Conservation (phyloP, 2,888 invertebrate species). For the Entomobrya multifasciata region DNA sequence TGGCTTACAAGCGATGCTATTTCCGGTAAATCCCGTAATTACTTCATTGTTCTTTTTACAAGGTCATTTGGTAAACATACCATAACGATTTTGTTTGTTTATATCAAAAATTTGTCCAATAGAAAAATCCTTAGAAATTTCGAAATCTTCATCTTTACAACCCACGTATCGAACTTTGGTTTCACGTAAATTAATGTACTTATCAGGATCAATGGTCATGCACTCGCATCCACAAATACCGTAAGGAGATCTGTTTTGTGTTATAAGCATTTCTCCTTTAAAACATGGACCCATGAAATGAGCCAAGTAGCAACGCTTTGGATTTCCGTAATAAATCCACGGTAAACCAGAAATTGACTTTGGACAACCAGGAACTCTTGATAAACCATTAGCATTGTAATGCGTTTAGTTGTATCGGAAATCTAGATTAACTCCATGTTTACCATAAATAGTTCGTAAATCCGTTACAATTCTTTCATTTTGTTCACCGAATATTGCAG, state of each 20-base stretch:
- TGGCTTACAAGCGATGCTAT: background rate
- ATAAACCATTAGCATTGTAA: background rate
- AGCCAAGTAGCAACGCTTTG: background rate
- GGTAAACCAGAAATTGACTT: background rate
- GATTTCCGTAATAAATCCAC: too few species aligned
- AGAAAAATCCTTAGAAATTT: too few species aligned
- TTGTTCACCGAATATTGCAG: too few species aligned
- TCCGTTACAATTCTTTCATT: too few species aligned
- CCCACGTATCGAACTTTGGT: too few species aligned
- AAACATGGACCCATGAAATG: background rate
- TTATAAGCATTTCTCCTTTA: background rate
- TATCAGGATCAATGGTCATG: too few species aligned
- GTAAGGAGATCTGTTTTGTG: background rate
- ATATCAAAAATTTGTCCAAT: background rate
- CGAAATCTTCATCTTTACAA: too few species aligned
- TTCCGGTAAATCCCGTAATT: background rate
- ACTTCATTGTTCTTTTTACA: background rate
- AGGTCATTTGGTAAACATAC: background rate
- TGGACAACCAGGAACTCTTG: constrained; percentile 26
- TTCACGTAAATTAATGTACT: too few species aligned
- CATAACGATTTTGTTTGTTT: background rate
- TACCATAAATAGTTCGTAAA: background rate
- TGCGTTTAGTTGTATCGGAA: background rate
- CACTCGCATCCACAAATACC: constrained; percentile 11
- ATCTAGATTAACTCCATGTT: background rate